Evolutionary conservation across 2,113 vertebrate genomes (phyloP).

Genomic region (Peromyscus leucopus): DNA sequence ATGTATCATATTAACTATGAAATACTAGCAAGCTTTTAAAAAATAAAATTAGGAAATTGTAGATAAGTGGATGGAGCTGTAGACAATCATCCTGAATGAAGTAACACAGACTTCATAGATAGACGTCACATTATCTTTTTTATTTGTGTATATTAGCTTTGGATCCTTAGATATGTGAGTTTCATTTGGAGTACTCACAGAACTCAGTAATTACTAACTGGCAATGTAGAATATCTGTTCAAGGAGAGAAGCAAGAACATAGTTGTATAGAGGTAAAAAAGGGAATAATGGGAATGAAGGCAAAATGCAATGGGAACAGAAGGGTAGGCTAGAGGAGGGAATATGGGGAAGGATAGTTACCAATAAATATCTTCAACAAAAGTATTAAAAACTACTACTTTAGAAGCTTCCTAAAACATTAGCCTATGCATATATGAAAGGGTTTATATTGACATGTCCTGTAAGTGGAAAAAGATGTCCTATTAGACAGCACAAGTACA

Average conservation of each 20-base stretch:
- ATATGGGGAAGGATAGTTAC: background rate
- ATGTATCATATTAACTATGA: background rate
- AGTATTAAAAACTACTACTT: background rate
- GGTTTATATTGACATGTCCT: too few species aligned
- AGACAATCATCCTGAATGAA: background rate
- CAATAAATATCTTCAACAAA: background rate
- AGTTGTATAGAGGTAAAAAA: background rate
- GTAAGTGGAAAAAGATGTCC: background rate
- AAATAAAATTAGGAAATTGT: background rate
- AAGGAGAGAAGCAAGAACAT: background rate
- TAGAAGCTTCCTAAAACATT: background rate
- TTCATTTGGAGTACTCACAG: background rate
- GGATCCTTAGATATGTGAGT: background rate
- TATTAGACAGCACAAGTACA: background rate
- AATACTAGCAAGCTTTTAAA: background rate
- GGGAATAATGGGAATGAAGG: background rate
- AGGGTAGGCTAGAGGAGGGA: background rate
- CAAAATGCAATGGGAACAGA: background rate
- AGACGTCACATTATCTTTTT: too few species aligned
- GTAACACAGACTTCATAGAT: background rate
- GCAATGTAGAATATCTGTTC: background rate
- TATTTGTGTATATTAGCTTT: background rate
- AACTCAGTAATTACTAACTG: background rate
- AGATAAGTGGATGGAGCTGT: background rate
- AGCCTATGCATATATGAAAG: background rate